These are phyloP conservation scores for Corythoichthys haematopterus DNA, from an alignment of 2,113 vertebrate species.

Conservation along the genomic window DNA sequence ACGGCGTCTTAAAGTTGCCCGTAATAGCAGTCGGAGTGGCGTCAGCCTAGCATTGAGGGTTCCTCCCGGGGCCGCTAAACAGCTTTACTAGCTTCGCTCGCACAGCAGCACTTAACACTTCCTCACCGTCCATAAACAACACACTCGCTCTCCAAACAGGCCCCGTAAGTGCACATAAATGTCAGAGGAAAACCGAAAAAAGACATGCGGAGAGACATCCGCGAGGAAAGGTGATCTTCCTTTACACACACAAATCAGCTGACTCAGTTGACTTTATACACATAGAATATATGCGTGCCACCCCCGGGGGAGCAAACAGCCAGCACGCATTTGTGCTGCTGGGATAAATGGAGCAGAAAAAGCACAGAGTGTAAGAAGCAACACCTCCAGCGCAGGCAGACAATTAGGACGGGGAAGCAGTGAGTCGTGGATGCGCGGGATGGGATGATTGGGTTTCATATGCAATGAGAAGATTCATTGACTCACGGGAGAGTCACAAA, in stretches of 20 bases:
- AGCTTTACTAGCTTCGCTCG: constrained; percentile 65
- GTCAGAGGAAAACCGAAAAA: constrained; percentile 1
- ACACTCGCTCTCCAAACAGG: constrained; percentile 12
- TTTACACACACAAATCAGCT: constrained; percentile 38
- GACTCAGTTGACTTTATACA: constrained; percentile 37
- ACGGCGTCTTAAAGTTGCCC: constrained; percentile 70
- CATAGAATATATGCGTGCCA: constrained; percentile 49
- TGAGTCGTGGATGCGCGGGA: constrained; percentile 15
- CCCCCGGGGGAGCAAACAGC: constrained; percentile 48
- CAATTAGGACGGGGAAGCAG: constrained; percentile 9
- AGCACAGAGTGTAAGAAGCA: constrained; percentile 51
- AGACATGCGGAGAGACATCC: constrained; percentile 12
- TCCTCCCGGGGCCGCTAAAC: constrained; percentile 65
- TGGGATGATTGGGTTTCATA: constrained; percentile 33
- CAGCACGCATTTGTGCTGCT: constrained; percentile 44
- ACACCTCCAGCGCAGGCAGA: constrained; percentile 39
- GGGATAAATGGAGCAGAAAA: constrained; percentile 64
- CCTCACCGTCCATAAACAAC: constrained; percentile 64
- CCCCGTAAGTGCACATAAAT: constrained; percentile 7
- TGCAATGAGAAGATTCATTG: constrained; percentile 18
- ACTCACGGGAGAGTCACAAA: too few species aligned
- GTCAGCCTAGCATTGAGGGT: constrained; percentile 64
- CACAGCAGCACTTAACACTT: constrained; percentile 68
- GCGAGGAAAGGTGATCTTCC: not conserved
- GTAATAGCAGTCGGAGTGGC: constrained; percentile 71